These are phyloP conservation scores for Druceiella hillmani DNA, from an alignment of 2,888 invertebrate species.

Conservation along the genomic window DNA sequence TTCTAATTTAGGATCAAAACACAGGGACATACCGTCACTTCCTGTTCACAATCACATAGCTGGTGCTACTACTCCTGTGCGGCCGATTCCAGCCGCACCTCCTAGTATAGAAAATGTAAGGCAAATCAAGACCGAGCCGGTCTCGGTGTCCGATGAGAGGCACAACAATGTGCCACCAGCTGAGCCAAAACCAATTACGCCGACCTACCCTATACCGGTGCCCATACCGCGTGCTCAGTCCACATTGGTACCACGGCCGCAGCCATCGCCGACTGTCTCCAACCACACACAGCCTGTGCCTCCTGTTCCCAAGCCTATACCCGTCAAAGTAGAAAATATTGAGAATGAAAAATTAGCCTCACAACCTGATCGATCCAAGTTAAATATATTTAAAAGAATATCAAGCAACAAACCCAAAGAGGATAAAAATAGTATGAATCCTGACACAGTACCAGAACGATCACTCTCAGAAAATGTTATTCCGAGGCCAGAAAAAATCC, in stretches of 20 bases:
- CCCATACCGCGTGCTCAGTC: slow-evolving; percentile 28
- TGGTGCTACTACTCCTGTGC: too few relatives aligned
- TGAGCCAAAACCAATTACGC: slow-evolving; percentile 28
- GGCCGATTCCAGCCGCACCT: too few relatives aligned
- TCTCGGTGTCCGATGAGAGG: too few relatives aligned
- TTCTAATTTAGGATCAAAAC: slow-evolving; percentile 39
- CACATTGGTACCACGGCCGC: slow-evolving; percentile 19
- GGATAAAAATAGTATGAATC: slow-evolving; percentile 48
- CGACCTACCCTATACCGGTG: slow-evolving; percentile 27
- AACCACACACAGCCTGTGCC: slow-evolving; percentile 13
- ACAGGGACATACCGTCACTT: slow-evolving; percentile 39
- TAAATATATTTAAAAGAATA: slow-evolving; percentile 85
- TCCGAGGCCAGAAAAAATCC: slow-evolving; percentile 42
- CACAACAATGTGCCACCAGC: too few relatives aligned
- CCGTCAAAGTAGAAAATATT: slow-evolving; percentile 39
- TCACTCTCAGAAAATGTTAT: slow-evolving; percentile 40
- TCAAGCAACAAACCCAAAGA: slow-evolving; percentile 69
- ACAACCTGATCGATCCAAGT: slow-evolving; percentile 79
- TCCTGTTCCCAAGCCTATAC: slow-evolving; percentile 6
- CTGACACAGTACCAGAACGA: slow-evolving; percentile 42
- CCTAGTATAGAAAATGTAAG: too few relatives aligned
- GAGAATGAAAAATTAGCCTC: slow-evolving; percentile 61
- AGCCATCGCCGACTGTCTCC: too few relatives aligned
- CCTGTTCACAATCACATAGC: slow-evolving; percentile 47
- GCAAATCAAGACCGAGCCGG: too few relatives aligned